Evolutionary conservation across 2,797 vertebrate genomes (phyloP), one percentile per base, ranked within the genome.

Genomic region (Gymnodraco acuticeps): DNA sequence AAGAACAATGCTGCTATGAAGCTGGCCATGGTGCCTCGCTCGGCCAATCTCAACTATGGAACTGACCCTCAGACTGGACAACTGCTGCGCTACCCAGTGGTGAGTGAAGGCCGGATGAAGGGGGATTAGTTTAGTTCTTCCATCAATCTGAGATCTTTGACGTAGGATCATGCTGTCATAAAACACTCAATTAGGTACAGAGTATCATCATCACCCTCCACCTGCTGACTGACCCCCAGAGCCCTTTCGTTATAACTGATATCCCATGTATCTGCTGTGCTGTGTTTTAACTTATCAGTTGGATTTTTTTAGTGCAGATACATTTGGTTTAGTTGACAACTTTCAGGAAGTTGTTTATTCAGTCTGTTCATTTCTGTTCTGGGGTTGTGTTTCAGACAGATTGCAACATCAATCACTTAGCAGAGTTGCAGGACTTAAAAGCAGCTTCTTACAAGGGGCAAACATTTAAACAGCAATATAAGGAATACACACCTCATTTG

Each of bases 21-120:
- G 90, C 88, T 99, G 79, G 95, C 96, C 0, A 92, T 87, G 3
- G 91, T 99, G 54, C 98, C 98, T 0, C 87, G 84, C 51, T 97
- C 97, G 1, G 96, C 98, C 9, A 84, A 86, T 73, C 96, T 99
- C 20, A 96, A 99, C 86, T 99, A 98, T 0, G 96, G 97, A 47
- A 92, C 69, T 0, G 96, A 98, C 27, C 75, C 93, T 51, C 90
- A 66, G 66, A 97, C 95, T 0, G 96, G 97, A 5, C 59, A 78
- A 2, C 56, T 64, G 13, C 95, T 96, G 48, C 93, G 88, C 10
- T 98, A 96, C 91, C 98, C 98, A 0, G 86, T 99, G 78, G 95
- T 99, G 85, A 86, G 93, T 87, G 17, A 58, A 15, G 3, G 31
- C 50, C 19, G 10, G 47, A 58, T 15, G 42, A n/a, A 54, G 9